Conservation (phyloP, 2,888 invertebrate species). For the Hyposoter didymator region DNA sequence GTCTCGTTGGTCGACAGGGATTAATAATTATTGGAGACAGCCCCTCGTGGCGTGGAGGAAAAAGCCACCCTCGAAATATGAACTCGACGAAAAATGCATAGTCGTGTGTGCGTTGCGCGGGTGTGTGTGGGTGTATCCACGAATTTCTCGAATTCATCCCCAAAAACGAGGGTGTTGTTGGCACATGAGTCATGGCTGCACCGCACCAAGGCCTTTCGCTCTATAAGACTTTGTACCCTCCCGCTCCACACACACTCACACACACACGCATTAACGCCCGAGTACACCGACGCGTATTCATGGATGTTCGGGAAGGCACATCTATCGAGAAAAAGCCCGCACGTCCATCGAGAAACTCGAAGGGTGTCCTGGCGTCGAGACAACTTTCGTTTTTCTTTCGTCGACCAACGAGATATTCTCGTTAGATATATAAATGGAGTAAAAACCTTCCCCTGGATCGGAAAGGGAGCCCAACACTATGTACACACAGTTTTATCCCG, state of each 20-base stretch:
- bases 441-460: slow-evolving; percentile 56
- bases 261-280: not conserved
- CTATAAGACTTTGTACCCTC: slow-evolving; percentile 66
- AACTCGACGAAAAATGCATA: slow-evolving; percentile 75
- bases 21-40: slow-evolving; percentile 61
- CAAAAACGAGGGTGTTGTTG: slow-evolving; percentile 78
- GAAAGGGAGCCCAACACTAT: slow-evolving; percentile 42
- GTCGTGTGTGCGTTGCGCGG: no score
- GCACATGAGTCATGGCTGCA: slow-evolving; percentile 80
- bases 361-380: slow-evolving; percentile 77
- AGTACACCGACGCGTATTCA: not conserved
- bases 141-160: slow-evolving; percentile 81
- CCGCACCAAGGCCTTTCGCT: slow-evolving; percentile 16
- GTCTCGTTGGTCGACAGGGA: slow-evolving; percentile 24
- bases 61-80: slow-evolving; percentile 53
- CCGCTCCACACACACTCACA: slow-evolving; percentile 71
- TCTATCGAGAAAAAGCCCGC: not conserved
- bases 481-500: slow-evolving; percentile 69
- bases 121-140: slow-evolving; percentile 69
- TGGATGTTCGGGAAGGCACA: not conserved
- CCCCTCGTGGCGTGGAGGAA: slow-evolving; percentile 22
- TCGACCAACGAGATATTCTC: slow-evolving; percentile 72
- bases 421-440: slow-evolving; percentile 68
- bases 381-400: slow-evolving; percentile 80
- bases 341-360: slow-evolving; percentile 62